A percentile compares a stretch with the other conserved stretches of the same genome.
Conservation (phyloP, 2,113 vertebrate species). For the Heloderma charlesbogerti region DNA sequence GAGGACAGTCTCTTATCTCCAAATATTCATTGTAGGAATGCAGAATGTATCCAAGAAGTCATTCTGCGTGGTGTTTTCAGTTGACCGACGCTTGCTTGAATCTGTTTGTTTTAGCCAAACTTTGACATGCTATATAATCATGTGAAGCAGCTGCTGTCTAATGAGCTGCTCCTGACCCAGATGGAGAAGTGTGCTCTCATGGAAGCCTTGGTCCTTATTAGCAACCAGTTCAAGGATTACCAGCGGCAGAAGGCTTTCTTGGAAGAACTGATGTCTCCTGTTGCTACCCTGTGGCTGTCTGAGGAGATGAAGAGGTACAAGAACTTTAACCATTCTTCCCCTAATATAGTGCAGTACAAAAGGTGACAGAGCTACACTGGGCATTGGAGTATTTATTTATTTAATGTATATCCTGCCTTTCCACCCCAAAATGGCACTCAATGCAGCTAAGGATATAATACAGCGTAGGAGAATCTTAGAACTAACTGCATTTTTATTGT, state of each 20-base stretch:
- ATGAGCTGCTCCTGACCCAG: slow-evolving; percentile 84
- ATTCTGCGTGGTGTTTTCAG: not conserved
- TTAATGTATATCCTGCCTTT: no score
- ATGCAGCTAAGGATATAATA: no score
- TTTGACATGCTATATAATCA: slow-evolving; percentile 93
- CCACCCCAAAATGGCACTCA: no score
- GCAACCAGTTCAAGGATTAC: slow-evolving; percentile 96
- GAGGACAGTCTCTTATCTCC: not conserved
- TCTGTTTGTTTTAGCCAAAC: slow-evolving; percentile 82
- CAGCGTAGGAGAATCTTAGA: not conserved
- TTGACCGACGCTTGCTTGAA: slow-evolving; percentile 10
- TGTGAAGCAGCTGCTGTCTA: slow-evolving; percentile 88
- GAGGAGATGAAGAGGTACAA: slow-evolving; percentile 88
- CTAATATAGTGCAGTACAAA: not conserved
- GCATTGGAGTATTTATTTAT: not conserved
- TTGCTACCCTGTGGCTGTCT: slow-evolving; percentile 90
- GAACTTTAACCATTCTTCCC: not conserved
- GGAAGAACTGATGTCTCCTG: slow-evolving; percentile 89
- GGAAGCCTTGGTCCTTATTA: slow-evolving; percentile 94
- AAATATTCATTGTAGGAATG: not conserved
- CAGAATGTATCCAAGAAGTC: not conserved
- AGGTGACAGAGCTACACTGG: not conserved
- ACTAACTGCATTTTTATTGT: not conserved
- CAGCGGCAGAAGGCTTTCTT: slow-evolving; percentile 91
- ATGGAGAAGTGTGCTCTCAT: slow-evolving; percentile 95